Evolutionary conservation across 2,113 vertebrate genomes (phyloP), one percentile per base, ranked within the genome.

Genomic region (Podocnemis expansa): DNA sequence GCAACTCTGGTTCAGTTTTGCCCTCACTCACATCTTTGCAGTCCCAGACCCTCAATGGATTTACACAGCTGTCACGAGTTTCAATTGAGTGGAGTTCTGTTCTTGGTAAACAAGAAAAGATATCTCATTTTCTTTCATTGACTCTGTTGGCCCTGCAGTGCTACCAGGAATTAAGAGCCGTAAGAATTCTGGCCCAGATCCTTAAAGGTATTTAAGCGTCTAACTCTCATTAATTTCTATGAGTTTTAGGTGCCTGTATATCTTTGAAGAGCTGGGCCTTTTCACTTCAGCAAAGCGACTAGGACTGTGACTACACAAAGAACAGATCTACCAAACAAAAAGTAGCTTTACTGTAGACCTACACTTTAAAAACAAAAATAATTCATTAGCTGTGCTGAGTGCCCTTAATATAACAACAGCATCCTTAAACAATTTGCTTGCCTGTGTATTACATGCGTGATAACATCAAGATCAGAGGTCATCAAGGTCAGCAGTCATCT

Each of bases 31-130:
- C 4, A 2, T 19, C 56, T 76, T 10, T 25, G 24, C 21, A 67
- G n/a, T 63, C 67, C 38, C 19, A 24, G 21, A 73, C 10, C n/a
- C 8, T 3, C 0, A 1, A 22, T 73, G 85, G 5, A 7, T 6
- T 54, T 89, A 82, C 82, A 45, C 63, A 51, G n/a, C 3, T 16
- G 13, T 4, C 80, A 11, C 34, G 80, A 78, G 19, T 70, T 6
- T 70, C 14, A 93, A 24, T 52, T 2, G 29, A 67, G 9, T 12
- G 16, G 41, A 7, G 38, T 47, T 49, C 45, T 41, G 38, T 22
- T 45, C 43, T 25, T 12, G 6, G 75, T 1, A 2, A 87, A 70
- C 11, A 75, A 21, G 49, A 22, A 49, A 7, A 10, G 38, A 81
- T 3, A 24, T 4, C 19, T 75, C 4, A 11, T 52, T 79, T 60